A percentile compares a stretch with the other conserved stretches of the same genome.
Evolutionary conservation across 2,888 invertebrate species (phyloP).

Genomic region (Tortricodes alternella): DNA sequence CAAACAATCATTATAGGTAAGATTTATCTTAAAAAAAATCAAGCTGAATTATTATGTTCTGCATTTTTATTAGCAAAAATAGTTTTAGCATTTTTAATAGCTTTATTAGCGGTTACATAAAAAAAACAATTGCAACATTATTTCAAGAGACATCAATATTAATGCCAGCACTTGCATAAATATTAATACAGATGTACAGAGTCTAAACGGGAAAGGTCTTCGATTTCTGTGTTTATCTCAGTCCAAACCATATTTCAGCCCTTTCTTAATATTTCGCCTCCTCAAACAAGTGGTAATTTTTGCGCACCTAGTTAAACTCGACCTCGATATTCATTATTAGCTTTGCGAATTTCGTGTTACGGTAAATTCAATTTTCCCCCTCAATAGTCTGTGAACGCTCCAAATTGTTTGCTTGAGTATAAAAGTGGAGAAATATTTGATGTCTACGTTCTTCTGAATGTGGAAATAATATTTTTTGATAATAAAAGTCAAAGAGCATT

Average conservation of each 20-base stretch:
- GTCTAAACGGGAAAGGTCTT: too few species aligned
- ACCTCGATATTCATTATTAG: conserved; percentile 17
- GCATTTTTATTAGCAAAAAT: too few species aligned
- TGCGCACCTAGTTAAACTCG: conserved; percentile 14
- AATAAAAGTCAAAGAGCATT: not conserved
- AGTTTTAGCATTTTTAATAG: too few species aligned
- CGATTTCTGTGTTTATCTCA: too few species aligned
- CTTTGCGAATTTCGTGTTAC: conserved; percentile 19
- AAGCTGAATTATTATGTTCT: too few species aligned
- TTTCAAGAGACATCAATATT: too few species aligned
- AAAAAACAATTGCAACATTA: too few species aligned
- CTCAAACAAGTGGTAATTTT: conserved; percentile 6
- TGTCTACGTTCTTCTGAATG: not conserved
- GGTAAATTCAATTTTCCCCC: conserved; percentile 22
- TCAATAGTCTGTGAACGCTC: conserved; percentile 4
- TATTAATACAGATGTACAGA: too few species aligned
- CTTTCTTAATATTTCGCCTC: not conserved
- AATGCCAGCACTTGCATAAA: too few species aligned
- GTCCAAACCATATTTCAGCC: not conserved
- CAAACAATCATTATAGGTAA: too few species aligned
- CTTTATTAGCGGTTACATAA: too few species aligned
- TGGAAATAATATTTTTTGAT: not conserved
- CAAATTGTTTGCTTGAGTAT: conserved; percentile 14
- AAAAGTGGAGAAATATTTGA: conserved; percentile 7
- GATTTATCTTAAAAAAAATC: too few species aligned